Base-by-base conservation (phyloP, 2,888 invertebrate genomes). In the Callyntrura guangdongensis region DNA sequence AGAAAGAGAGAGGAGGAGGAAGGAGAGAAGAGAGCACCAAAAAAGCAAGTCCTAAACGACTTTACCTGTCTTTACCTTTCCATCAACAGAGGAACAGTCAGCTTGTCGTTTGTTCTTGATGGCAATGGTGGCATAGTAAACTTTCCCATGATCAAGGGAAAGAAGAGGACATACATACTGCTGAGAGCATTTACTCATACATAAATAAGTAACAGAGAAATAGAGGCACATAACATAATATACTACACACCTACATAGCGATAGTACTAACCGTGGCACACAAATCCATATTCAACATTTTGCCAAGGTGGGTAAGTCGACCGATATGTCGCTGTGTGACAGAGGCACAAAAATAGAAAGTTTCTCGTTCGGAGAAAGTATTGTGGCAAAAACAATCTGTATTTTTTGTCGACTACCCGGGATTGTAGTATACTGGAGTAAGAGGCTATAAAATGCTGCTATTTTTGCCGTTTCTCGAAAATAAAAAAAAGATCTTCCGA, bases 301-400 rank as follows among this genome's bases (percentile, higher is more conserved):
- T 36, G 36, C 36, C 36, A 6, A 36, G 36, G 36, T 36, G 36
- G 53, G 53, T 4, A 67, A 64, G 22, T 22, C 64, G 2, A 12
- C 4, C 5, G 14, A 17, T 1, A 67, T 25, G 27, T 56, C 27
- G 69, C 14, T 27, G 9, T 27, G 9, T 27, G 27, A 27, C 6
- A 12, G 64, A 67, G 64, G 11, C 25, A 25, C 64, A 4, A 25
- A 67, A 67, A 67, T 67, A 27, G 64, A 67, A 86, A 84, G 69
- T 77, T 79, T 81, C 86, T 87, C 64, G 53, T 47, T 86, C 53
- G 79, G 86, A 53, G 86, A 87, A 87, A 87, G 86, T 20, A 53
- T 22, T 11, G 77, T 9, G 79, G 56, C n/a, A 25, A 79, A 14
- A 49, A 20, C 14, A 53, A 77, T 22, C 49, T 77, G 53, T 20